Conservation (phyloP, 2,888 invertebrate genomes). For the Spilarctia lutea region DNA sequence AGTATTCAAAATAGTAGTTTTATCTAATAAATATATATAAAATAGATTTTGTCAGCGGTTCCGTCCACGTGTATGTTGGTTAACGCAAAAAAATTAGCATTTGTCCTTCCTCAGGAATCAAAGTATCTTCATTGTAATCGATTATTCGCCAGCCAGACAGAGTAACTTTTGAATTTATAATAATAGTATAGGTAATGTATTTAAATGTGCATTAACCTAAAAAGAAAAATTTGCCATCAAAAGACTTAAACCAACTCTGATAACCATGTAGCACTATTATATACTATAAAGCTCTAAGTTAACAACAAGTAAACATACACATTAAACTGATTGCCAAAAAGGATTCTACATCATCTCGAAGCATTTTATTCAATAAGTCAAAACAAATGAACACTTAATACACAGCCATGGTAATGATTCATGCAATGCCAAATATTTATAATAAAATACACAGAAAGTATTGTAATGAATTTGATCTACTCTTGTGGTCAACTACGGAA, state of each 20-base stretch:
- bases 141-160: no score
- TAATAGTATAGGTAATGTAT: neutral
- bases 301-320: no score
- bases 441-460: neutral
- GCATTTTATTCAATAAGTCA: neutral
- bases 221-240: neutral
- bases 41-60: no score
- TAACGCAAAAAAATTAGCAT: no score
- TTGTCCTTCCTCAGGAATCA: no score
- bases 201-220: neutral
- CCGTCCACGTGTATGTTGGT: no score
- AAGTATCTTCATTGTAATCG: no score
- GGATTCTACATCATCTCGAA: neutral
- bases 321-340: neutral
- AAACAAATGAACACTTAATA: no score
- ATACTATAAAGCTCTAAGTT: neutral
- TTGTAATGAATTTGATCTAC: neutral
- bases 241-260: neutral
- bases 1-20: constrained; percentile 37
- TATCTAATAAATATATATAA: constrained; percentile 9
- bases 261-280: no score
- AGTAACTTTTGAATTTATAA: no score
- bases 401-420: no score
- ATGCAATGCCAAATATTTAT: neutral
- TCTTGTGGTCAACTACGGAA: neutral